Percentiles rank a stretch among this genome's conserved stretches.
Conservation (phyloP, 1,140 invertebrate species). For the Leptinotarsa lineolata region DNA sequence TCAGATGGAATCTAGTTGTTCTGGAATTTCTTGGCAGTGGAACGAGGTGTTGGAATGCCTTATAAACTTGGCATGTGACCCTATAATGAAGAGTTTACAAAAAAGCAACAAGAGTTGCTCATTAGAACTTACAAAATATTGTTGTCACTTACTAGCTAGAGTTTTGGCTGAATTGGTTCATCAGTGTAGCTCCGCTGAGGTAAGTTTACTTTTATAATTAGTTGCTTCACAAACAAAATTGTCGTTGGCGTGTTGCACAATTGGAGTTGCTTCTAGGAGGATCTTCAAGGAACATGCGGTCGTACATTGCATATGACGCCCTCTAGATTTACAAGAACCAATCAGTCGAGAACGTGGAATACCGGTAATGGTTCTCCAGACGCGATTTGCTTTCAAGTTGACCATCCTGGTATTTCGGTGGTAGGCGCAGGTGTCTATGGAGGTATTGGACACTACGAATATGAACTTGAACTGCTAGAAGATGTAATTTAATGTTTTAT, state of each 20-base stretch:
- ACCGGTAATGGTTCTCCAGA: conserved; percentile 96
- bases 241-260: neutral
- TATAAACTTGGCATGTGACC: conserved; percentile 78
- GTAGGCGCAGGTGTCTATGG: conserved; percentile 89
- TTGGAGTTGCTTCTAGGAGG: conserved; percentile 59
- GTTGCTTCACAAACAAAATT: neutral
- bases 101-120: conserved; percentile 64
- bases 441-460: conserved; percentile 83
- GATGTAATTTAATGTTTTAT: conserved; percentile 60
- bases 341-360: conserved; percentile 91
- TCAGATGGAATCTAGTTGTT: conserved; percentile 60
- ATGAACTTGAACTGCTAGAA: conserved; percentile 89
- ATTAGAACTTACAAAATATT: conserved; percentile 74
- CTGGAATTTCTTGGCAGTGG: conserved; percentile 70
- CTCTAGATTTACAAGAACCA: conserved; percentile 86
- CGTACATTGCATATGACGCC: conserved; percentile 82
- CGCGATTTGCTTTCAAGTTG: conserved; percentile 93
- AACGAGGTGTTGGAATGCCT: conserved; percentile 83
- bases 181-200: conserved; percentile 70
- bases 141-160: conserved; percentile 82
- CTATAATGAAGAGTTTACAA: conserved; percentile 66
- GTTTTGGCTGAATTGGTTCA: conserved; percentile 88
- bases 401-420: conserved; percentile 85
- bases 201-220: conserved; percentile 26
- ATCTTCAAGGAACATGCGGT: conserved; percentile 66